Evolutionary conservation across 2,113 vertebrate genomes (phyloP).

Genomic region (Ascaphus truei): DNA sequence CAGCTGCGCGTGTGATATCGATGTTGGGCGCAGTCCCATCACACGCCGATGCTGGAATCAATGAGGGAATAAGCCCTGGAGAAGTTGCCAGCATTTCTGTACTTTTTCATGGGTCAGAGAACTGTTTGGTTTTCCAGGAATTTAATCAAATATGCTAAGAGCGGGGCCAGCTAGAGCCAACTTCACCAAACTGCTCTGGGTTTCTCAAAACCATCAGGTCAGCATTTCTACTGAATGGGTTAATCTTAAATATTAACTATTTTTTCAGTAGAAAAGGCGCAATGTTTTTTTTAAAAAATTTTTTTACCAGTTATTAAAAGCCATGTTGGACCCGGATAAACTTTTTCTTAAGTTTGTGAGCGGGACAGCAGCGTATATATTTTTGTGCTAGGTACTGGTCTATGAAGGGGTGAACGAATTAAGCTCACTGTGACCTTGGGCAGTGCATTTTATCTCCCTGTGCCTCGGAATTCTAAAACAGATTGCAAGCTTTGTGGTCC

Average conservation of each 20-base stretch:
- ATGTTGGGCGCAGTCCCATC: background rate
- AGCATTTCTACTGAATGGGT: slow-evolving; percentile 13
- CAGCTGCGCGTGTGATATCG: background rate
- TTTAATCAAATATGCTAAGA: slow-evolving; percentile 30
- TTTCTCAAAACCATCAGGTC: slow-evolving; percentile 27
- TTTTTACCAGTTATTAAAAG: background rate
- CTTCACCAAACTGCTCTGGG: background rate
- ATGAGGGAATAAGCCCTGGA: background rate
- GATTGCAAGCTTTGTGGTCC: no score
- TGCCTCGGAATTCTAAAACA: no score
- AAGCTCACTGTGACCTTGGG: no score
- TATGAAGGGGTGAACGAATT: no score
- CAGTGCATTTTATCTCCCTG: no score
- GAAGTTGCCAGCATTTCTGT: slow-evolving; percentile 8
- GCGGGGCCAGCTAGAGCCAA: slow-evolving; percentile 3
- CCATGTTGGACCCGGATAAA: no score
- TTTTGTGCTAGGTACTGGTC: no score
- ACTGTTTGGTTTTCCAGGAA: slow-evolving; percentile 28
- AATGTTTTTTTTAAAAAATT: slow-evolving; percentile 17
- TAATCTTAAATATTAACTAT: slow-evolving; percentile 22
- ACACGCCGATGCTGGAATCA: slow-evolving; percentile 5
- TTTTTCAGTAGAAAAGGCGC: slow-evolving; percentile 4
- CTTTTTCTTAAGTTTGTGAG: no score
- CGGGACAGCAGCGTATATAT: no score
- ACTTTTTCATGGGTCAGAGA: slow-evolving; percentile 22